Conservation (phyloP, 2,888 invertebrate species). For the Drosophila atripex region DNA sequence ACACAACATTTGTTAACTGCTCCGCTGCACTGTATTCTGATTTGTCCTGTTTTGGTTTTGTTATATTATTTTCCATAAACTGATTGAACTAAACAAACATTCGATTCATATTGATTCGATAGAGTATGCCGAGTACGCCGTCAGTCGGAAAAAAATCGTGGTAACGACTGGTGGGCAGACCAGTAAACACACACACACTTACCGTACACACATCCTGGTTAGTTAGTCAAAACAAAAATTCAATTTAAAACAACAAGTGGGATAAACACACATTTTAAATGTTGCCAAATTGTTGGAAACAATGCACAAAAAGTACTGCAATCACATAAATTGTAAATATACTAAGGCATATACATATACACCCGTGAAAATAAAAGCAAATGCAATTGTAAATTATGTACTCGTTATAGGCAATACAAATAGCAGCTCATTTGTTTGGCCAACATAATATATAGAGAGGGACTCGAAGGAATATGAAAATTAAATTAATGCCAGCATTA, state of each 20-base stretch:
- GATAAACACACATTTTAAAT: slow-evolving; percentile 37
- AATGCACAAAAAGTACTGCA: slow-evolving; percentile 24
- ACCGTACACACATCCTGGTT: slow-evolving; percentile 27
- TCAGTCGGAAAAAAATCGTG: neutral
- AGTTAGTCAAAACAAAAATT: slow-evolving; percentile 33
- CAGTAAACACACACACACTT: slow-evolving; percentile 8
- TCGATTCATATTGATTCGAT: neutral
- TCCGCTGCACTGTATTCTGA: neutral
- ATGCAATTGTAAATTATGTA: slow-evolving; percentile 69
- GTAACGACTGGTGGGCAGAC: slow-evolving; percentile 4
- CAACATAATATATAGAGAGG: slow-evolving; percentile 13
- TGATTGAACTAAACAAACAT: neutral
- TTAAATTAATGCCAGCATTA: neutral
- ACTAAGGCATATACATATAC: slow-evolving; percentile 23
- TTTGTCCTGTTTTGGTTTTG: neutral
- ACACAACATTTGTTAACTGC: neutral
- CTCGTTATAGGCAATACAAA: slow-evolving; percentile 53
- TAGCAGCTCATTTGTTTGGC: slow-evolving; percentile 50
- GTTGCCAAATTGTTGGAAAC: slow-evolving; percentile 57
- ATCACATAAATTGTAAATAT: slow-evolving; percentile 63
- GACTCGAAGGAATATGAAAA: neutral
- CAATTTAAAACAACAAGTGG: slow-evolving; percentile 26
- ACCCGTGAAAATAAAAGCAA: slow-evolving; percentile 10
- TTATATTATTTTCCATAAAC: neutral
- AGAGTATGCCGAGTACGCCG: slow-evolving; percentile 15